A percentile compares a stretch with the other conserved stretches of the same genome.
These are phyloP conservation scores for Glomeris marginata DNA, from an alignment of 2,888 invertebrate genomes.

Conservation along the genomic window DNA sequence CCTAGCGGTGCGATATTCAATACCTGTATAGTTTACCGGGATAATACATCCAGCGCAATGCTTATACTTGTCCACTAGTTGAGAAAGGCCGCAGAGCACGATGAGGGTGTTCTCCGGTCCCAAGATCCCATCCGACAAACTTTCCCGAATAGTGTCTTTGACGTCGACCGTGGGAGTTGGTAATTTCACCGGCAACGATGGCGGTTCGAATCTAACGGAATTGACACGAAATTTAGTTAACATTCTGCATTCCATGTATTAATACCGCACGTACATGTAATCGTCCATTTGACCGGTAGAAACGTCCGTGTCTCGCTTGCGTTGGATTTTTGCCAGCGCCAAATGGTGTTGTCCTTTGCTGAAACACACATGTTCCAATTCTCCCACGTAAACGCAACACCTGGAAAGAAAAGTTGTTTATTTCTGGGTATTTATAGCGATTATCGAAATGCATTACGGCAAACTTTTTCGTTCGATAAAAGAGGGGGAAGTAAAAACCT, in stretches of 20 bases:
- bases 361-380: conserved; percentile 77
- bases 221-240: too few relatives aligned
- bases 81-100: conserved; percentile 74
- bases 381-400: conserved; percentile 82
- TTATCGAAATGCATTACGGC: too few relatives aligned
- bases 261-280: too few relatives aligned
- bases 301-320: neutral
- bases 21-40: too few relatives aligned
- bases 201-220: neutral
- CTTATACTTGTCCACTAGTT: conserved; percentile 66
- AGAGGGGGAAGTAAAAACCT: too few relatives aligned
- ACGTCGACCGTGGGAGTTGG: conserved; percentile 43
- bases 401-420: conserved; percentile 31
- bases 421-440: too few relatives aligned
- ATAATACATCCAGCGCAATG: too few relatives aligned
- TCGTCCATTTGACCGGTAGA: too few relatives aligned
- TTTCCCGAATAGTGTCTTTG: conserved; percentile 47
- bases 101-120: conserved; percentile 61
- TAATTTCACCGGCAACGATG: conserved; percentile 26
- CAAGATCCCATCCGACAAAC: conserved; percentile 37
- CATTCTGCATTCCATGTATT: too few relatives aligned
- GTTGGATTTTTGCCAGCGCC: neutral
- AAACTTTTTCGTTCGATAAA: too few relatives aligned
- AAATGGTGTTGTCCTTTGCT: conserved; percentile 31
- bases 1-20: conserved; percentile 29